Conservation (phyloP, 2,888 invertebrate genomes). For the Globia sparganii region DNA sequence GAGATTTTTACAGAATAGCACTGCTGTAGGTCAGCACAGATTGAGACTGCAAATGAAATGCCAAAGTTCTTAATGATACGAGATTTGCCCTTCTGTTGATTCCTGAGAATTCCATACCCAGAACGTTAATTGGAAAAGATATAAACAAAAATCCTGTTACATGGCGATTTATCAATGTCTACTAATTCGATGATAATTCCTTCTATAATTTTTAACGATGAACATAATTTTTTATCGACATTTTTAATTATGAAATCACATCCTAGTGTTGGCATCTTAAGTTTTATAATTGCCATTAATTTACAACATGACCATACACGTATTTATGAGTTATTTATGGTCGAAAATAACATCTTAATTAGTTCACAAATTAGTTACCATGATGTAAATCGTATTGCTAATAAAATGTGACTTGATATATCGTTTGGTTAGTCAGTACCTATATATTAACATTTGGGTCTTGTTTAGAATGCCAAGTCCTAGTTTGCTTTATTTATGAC, state of each 20-base stretch:
- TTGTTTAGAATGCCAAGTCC: background rate
- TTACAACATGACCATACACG: constrained; percentile 49
- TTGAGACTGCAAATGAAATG: background rate
- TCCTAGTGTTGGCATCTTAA: constrained; percentile 44
- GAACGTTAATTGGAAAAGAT: background rate
- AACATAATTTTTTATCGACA: constrained; percentile 39
- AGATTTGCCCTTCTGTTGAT: background rate
- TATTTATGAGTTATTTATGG: constrained; percentile 54
- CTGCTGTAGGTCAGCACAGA: background rate
- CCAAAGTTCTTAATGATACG: background rate
- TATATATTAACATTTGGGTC: background rate
- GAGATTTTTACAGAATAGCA: too few species aligned
- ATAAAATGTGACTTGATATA: constrained; percentile 33
- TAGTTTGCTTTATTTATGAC: background rate
- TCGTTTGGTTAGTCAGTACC: background rate
- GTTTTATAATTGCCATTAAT: constrained; percentile 50
- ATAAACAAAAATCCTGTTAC: background rate
- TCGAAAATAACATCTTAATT: constrained; percentile 58
- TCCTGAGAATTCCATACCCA: background rate
- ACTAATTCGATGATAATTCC: constrained; percentile 27
- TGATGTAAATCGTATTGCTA: constrained; percentile 51
- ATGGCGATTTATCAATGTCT: constrained; percentile 1
- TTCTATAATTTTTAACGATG: background rate
- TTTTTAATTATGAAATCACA: constrained; percentile 49
- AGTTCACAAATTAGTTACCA: constrained; percentile 40